Base-by-base conservation (phyloP, 2,113 vertebrate genomes). In the Barbus barbus region DNA sequence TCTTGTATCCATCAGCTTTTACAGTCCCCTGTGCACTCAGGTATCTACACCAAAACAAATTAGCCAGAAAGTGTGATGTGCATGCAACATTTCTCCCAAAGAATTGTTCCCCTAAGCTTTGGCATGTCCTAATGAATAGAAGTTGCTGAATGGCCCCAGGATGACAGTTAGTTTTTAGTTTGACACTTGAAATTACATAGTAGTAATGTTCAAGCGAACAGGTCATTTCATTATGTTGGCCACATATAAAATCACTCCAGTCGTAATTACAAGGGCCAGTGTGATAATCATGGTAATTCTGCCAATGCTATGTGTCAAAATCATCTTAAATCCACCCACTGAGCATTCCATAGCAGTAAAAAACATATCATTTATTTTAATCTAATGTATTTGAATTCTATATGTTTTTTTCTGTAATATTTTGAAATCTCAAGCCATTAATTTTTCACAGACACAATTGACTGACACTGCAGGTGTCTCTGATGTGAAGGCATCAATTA, bases 111-210 rank as follows among this genome's bases (percentile, higher is more conserved):
- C 33, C 4, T 69, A 69, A 38, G 33, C 31, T 11, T 38, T 69
- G 65, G 20, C 9, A 38, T n/a, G 33, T 36, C 18, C 8, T 22
- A 5, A 71, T 71, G 67, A 71, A 71, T n/a, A 38, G 20, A 71
- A 12, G 67, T 71, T 71, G 20, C 20, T n/a, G 33, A 83, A 83
- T 56, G 11, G 22, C 28, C 48, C 53, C 36, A 9, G 12, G 28
- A 16, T 86, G 41, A 78, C 26, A 78, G 67, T 72, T 82, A 51
- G 36, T 82, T 18, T 44, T 81, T 81, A 76, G 56, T 82, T 44
- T 74, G 56, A 85, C 56, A 81, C 60, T 48, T 82, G 67, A 72
- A 75, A 48, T 75, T 51, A 51, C 44, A 75, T 7, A 20, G 44
- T 75, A 13, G 24, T 28, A 48, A 48, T 51, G 9, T 71, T 71